Percentiles rank a stretch among this genome's conserved stretches.
Evolutionary conservation across 2,797 vertebrate species (phyloP).

Genomic region (Ctenochaetus hawaiiensis): DNA sequence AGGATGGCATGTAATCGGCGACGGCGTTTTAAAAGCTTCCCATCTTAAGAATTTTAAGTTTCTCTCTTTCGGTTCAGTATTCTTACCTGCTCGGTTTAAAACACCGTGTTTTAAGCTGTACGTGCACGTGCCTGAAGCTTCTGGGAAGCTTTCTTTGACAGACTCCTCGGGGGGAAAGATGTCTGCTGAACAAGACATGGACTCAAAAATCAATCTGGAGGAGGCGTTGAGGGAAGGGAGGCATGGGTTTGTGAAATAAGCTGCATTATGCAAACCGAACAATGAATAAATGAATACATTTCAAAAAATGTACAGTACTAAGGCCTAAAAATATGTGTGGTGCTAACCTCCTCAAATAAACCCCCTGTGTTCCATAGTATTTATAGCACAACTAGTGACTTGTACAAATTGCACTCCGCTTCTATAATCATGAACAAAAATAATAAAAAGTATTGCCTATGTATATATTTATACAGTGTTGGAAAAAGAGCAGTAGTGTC

Average conservation of each 20-base stretch:
- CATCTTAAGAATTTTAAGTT: slow-evolving; percentile 80
- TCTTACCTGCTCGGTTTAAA: slow-evolving; percentile 93
- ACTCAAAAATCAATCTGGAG: slow-evolving; percentile 89
- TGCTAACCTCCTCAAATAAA: slow-evolving; percentile 96
- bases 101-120: slow-evolving; percentile 92
- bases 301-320: slow-evolving; percentile 99
- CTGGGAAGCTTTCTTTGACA: slow-evolving; percentile 94
- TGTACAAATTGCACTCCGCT: slow-evolving; percentile 99
- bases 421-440: slow-evolving; percentile 99
- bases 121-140: slow-evolving; percentile 99
- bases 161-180: slow-evolving; percentile 84
- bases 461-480: slow-evolving; percentile 99
- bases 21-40: slow-evolving; percentile 90
- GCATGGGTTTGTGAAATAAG: slow-evolving; percentile 91
- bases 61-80: slow-evolving; percentile 89
- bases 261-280: slow-evolving; percentile 98
- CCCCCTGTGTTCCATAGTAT: slow-evolving; percentile 99
- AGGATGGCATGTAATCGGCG: slow-evolving; percentile 95
- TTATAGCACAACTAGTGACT: slow-evolving; percentile 99
- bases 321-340: slow-evolving; percentile 99
- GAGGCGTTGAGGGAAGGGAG: slow-evolving; percentile 60
- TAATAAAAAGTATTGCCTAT: slow-evolving; percentile 99
- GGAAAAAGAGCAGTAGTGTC: slow-evolving; percentile 88
- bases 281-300: slow-evolving; percentile 86
- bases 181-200: slow-evolving; percentile 90